These are phyloP conservation scores for Myopa tessellatipennis DNA, from an alignment of 2,888 invertebrate species.

Conservation along the genomic window DNA sequence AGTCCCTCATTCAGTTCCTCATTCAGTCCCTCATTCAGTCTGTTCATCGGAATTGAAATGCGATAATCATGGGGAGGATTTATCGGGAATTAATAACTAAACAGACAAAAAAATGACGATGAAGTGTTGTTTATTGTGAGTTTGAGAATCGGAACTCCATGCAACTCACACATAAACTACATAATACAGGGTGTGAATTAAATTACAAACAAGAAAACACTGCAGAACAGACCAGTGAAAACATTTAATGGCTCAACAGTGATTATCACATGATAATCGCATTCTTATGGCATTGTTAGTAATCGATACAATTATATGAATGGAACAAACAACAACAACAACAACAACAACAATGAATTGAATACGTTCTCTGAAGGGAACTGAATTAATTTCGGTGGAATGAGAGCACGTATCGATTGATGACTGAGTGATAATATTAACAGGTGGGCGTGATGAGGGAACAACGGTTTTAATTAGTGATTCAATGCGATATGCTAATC, in stretches of 20 bases:
- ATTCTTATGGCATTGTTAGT: conserved; percentile 26
- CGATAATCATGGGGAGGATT: conserved; percentile 31
- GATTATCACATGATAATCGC: conserved; percentile 35
- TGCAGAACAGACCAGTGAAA: neutral
- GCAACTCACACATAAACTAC: neutral
- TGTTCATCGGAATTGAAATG: conserved; percentile 2
- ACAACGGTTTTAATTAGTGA: conserved; percentile 9
- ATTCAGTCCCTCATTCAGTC: too few relatives aligned
- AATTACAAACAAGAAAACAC: neutral
- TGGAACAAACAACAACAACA: too few relatives aligned
- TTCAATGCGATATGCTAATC: neutral
- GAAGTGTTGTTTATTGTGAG: conserved; percentile 4
- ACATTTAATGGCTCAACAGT: conserved; percentile 32
- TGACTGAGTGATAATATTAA: neutral
- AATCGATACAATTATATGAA: conserved; percentile 30
- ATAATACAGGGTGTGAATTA: neutral
- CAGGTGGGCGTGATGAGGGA: neutral
- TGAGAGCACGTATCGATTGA: neutral
- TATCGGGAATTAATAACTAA: conserved; percentile 34
- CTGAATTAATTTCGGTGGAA: neutral
- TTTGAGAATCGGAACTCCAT: neutral
- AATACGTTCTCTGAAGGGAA: neutral
- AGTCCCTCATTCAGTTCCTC: too few relatives aligned
- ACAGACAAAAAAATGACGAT: conserved; percentile 5
- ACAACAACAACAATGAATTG: neutral